phyloP scores from a whole-genome alignment of 1,140 invertebrate species.

The Pachypeltis micranthus region DNA sequence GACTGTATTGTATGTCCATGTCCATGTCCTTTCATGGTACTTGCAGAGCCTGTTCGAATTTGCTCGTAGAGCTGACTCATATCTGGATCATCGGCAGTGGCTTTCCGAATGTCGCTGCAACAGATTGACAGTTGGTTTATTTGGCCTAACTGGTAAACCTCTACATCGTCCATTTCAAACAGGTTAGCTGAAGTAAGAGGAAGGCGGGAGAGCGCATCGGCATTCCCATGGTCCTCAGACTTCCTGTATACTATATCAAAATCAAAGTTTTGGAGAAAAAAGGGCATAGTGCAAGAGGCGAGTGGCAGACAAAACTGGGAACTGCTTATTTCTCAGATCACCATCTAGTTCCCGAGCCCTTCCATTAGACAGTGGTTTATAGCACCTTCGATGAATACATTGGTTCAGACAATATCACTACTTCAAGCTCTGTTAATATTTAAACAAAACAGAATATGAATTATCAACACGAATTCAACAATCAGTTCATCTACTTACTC shows the following conservation, averaged over 20 bases:
- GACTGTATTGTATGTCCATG: not conserved
- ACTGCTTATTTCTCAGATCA: constrained; percentile 27
- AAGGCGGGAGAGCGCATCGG: constrained; percentile 31
- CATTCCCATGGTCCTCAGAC: constrained; percentile 25
- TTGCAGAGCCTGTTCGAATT: not conserved
- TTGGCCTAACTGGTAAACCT: not conserved
- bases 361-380: no score
- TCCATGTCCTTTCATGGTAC: not conserved
- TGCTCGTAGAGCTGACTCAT: not conserved
- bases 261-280: constrained; percentile 31
- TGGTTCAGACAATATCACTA: no score
- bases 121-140: not conserved
- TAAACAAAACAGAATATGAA: no score
- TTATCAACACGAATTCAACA: no score
- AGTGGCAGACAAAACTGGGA: constrained; percentile 27
- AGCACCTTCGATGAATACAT: no score
- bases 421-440: no score
- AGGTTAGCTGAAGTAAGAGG: constrained; percentile 1
- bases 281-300: constrained; percentile 32
- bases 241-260: constrained; percentile 31
- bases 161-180: not conserved
- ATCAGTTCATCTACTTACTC: no score
- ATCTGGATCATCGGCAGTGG: not conserved
- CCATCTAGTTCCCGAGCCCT: no score
- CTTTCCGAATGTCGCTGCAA: not conserved